Base-by-base conservation (phyloP, 2,797 vertebrate genomes). In the Pseudopleuronectes americanus region DNA sequence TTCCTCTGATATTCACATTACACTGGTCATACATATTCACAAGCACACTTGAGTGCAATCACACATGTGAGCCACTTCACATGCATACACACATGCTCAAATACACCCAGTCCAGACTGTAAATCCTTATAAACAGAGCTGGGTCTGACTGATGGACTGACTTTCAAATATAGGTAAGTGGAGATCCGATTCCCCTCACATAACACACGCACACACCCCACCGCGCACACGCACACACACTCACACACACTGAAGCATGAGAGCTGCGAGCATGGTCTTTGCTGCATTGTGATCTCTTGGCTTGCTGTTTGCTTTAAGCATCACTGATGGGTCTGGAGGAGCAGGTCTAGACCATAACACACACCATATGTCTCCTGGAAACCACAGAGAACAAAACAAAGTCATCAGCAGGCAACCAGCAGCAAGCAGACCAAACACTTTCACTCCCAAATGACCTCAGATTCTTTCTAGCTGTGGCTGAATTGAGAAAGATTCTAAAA, bases 301-400 rank as follows among this genome's bases (percentile, higher is more conserved):
- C 65, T 77, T 56, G 45, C 31, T 53, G 69, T 81, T 82, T 85
- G 79, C 84, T 79, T 74, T 83, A 64, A 67, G 68, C 75, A 54
- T 59, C 51, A 16, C 53, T 79, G 83, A 71, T 78, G 81, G 63
- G 63, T 74, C 31, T 51, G 43, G 53, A 75, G 75, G 49, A 72
- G 57, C n/a, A 58, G 52, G 65, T 83, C 84, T 70, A 75, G 61
- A 81, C 77, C 65, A 38, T 85, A 86, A 87, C 62, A n/a, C 36
- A 56, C 74, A 57, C 73, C 85, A 84, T 76, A 87, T 83, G 82
- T 89, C 71, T 80, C 68, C 69, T n/a, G 79, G 71, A 89, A 81
- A 82, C 79, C 74, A 52, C 41, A 8, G 41, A 74, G 63, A 74
- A 57, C 71, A 86, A 89, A 91, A 89, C 76, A 88, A 83, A 89